Evolutionary conservation across 2,888 invertebrate genomes (phyloP), one percentile per base, ranked within the genome.

Genomic region (Drosophila longiperda): DNA sequence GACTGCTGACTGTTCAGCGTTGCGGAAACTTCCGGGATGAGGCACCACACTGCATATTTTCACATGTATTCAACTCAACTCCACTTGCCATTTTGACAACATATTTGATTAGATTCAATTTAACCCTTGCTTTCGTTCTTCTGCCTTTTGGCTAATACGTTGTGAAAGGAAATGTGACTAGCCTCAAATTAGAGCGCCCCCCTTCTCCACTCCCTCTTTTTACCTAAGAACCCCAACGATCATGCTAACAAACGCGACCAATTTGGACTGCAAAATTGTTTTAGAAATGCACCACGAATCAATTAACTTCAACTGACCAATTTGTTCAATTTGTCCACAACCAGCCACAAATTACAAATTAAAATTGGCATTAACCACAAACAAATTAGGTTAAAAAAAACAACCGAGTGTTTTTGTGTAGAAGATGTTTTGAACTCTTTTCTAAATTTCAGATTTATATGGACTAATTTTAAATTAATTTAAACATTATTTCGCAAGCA

Each of bases 21-120:
- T 66, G 83, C 81, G 75, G 83, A 80, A 83, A 82, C 78, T 82
- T 82, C 82, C 82, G 82, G 82, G 81, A 73, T 80, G 70, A 66
- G 52, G 60, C 54, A 53, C 38, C 63, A 55, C 49, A 70, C 29
- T 65, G 70, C 71, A 73, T 61, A 69, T 66, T 71, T 78, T 78
- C 83, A 80, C 83, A 74, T 83, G 69, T 73, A 66, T 36, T 32
- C 55, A 26, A 26, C 38, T n/a, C 26, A 38, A 58, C 62, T 17
- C 32, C 57, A 58, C 26, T 55, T 55, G 74, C 61, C 63, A 55
- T 26, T 74, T 59, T 66, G 76, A 76, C 69, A 65, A 53, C 53
- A 52, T 29, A 38, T 55, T 63, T 66, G 77, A 68, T 68, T 73
- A 53, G 68, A 79, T 70, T 71, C 67, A 62, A 67, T 75, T 75